phyloP scores from a whole-genome alignment of 2,113 vertebrate species.

The Myiopsitta monachus region DNA sequence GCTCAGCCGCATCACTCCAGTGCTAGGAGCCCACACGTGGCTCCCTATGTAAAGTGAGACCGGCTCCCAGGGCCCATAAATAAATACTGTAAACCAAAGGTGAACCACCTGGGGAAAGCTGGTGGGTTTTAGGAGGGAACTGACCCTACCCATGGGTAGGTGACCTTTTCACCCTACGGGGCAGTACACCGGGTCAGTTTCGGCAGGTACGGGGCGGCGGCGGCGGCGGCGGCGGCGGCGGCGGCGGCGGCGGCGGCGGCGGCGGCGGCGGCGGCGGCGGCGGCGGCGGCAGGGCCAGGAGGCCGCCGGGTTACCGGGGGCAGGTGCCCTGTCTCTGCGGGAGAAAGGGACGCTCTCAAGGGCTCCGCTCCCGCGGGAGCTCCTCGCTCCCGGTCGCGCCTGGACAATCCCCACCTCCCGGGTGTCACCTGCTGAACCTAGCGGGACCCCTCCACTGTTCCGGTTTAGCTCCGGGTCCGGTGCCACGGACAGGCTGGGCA shows the following conservation, averaged over 20 bases:
- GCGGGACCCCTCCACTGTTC: background rate
- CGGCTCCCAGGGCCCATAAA: background rate
- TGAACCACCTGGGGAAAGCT: background rate
- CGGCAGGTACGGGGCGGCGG: background rate
- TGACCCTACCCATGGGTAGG: background rate
- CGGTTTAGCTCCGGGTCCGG: background rate
- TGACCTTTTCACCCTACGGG: background rate
- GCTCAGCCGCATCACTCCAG: no score
- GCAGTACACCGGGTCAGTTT: background rate
- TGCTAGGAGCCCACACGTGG: background rate
- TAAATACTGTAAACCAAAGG: background rate
- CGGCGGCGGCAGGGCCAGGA: background rate
- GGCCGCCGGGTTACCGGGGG: constrained; percentile 44
- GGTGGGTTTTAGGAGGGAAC: background rate
- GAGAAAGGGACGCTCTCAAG: constrained; percentile 16
- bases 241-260: background rate
- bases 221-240: background rate
- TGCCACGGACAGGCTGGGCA: background rate
- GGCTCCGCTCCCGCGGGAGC: background rate
- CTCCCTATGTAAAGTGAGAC: background rate
- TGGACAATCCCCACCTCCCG: background rate
- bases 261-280: background rate
- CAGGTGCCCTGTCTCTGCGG: constrained; percentile 44
- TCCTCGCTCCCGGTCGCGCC: background rate
- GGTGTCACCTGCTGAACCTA: background rate